Base-by-base conservation (phyloP, 2,888 invertebrate genomes). In the Apodemia zela region DNA sequence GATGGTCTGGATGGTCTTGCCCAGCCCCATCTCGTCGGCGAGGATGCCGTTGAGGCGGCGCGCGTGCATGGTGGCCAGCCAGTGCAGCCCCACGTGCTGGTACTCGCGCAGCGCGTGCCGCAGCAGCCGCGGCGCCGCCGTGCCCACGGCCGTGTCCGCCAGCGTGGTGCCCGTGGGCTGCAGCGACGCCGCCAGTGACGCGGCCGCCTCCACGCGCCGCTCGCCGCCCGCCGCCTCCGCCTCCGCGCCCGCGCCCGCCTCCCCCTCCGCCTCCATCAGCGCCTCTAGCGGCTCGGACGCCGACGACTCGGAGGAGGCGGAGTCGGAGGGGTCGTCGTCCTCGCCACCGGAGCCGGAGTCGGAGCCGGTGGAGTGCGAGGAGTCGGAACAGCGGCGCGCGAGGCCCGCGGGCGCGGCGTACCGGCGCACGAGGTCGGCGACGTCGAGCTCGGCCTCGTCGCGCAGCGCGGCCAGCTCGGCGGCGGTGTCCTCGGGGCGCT, bases 121-220 rank as follows among this genome's bases (percentile, higher is more conserved):
- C 73, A 99, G 89, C 77, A 99, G 93, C 80, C 97, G 97, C 72
- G 99, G 99, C 79, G 99, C 96, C 76, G 96, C 96, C 59, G 98
- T 99, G 68, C 96, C 98, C 75, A 98, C 98, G 63, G 96, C 96
- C 63, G 99, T 98, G 65, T 98, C 98, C 73, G 98, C 97, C 72
- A 99, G 92, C 25, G 99, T 99, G 80, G 98, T 98, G 80, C 99
- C 99, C 82, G 98, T 99, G 3, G 99, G 99, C 87, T 99, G 99
- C 81, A 99, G 96, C 86, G 98, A 96, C 84, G 98, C 97, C 59
- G 99, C 99, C 74, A 98, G 93, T 63, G 97, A 97, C 60, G 98
- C 98, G 62, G 98, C 98, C 89, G 98, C 97, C 83, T 97, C 97
- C 79, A 98, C 96, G 87, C 97, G 94, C 79, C 94, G 94, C 80